Percentiles rank a stretch among this genome's conserved stretches.
Evolutionary conservation across 2,888 invertebrate species (phyloP).

Genomic region (Nymphalis c-album): DNA sequence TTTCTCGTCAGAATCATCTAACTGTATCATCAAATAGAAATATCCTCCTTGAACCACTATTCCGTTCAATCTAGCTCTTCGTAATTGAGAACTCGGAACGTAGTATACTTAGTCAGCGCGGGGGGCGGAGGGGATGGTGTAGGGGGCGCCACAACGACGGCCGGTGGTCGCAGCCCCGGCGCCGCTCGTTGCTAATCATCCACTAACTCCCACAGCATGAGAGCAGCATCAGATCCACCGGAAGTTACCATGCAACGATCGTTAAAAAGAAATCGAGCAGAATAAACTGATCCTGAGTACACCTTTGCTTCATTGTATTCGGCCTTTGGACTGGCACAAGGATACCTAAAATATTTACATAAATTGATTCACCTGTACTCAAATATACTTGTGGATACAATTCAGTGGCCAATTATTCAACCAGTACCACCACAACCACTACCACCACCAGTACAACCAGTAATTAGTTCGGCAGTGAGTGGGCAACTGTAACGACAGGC

Average conservation of each 20-base stretch:
- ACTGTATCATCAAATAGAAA: background rate
- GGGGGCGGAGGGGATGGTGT: slow-evolving; percentile 68
- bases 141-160: slow-evolving; percentile 67
- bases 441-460: too few species aligned
- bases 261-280: slow-evolving; percentile 91
- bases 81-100: slow-evolving; percentile 67
- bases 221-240: slow-evolving; percentile 92
- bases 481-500: too few species aligned
- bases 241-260: slow-evolving; percentile 92
- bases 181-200: slow-evolving; percentile 84
- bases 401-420: too few species aligned
- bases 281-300: slow-evolving; percentile 91
- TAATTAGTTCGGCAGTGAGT: too few species aligned
- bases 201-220: slow-evolving; percentile 95
- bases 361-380: background rate
- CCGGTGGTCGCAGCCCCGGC: slow-evolving; percentile 63
- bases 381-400: too few species aligned
- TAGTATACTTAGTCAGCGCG: slow-evolving; percentile 51
- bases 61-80: slow-evolving; percentile 72
- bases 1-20: background rate
- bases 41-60: slow-evolving; percentile 15
- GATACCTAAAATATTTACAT: slow-evolving; percentile 82
- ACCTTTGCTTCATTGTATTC: slow-evolving; percentile 94
- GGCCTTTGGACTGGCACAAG: slow-evolving; percentile 91
- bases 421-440: too few species aligned